Conservation (phyloP, 2,113 vertebrate genomes). For the Chaenogobius annularis region DNA sequence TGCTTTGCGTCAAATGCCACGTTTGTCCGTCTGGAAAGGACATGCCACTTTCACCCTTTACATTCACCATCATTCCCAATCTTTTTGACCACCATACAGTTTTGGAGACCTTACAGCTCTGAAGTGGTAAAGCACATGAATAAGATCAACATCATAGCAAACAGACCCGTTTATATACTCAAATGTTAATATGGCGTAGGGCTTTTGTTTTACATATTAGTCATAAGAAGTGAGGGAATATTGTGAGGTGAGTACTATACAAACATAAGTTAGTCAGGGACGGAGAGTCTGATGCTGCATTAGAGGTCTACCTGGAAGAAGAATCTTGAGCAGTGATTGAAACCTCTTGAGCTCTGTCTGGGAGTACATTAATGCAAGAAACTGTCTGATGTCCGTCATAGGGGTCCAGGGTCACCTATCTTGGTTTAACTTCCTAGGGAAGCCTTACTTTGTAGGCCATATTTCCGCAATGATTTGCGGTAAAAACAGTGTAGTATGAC, state of each 20-base stretch:
- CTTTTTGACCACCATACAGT: not conserved
- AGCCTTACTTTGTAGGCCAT: not conserved
- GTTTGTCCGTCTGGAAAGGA: not conserved
- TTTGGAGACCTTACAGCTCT: not conserved
- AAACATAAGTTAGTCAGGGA: not conserved
- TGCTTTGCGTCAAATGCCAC: not conserved
- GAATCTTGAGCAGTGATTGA: not conserved
- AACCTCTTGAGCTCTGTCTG: not conserved
- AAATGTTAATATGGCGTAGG: not conserved
- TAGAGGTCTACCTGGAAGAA: not conserved
- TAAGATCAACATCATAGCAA: not conserved
- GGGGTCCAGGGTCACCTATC: not conserved
- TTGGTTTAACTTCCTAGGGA: not conserved
- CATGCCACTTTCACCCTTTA: conserved; percentile 47
- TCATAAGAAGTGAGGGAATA: not conserved
- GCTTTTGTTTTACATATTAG: too few species aligned
- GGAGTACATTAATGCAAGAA: too few species aligned
- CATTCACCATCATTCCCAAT: conserved; percentile 37
- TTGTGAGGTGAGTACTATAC: not conserved
- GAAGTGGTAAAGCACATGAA: not conserved
- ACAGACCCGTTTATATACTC: not conserved
- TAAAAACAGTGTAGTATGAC: not conserved
- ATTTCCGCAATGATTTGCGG: not conserved
- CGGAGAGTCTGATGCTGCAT: not conserved
- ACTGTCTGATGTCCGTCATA: not conserved